Base-by-base conservation (phyloP, 2,797 vertebrate genomes). In the Ctenopoma multispine region DNA sequence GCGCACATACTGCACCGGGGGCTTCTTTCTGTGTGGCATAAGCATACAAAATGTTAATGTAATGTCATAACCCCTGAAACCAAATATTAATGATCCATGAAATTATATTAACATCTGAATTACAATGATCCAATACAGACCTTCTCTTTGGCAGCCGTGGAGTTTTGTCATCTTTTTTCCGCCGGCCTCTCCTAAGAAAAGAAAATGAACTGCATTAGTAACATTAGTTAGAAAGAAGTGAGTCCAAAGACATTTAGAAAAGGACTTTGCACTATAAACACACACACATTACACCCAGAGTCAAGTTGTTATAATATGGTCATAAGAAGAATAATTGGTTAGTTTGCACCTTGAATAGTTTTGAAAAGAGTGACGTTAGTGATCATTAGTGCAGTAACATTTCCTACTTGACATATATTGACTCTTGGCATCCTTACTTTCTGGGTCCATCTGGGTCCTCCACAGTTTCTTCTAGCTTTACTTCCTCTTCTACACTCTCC, bases 81-180 rank as follows among this genome's bases (percentile, higher is more conserved):
- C 23, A 70, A 21, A 38, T 41, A 47, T 46, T 23, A 6, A 24
- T 11, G 13, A 31, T 51, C 9, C 20, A 3, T 46, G 14, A 17
- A 21, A 29, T 17, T 3, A 13, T 13, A 20, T 20, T 11, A 31
- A 38, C 18, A 23, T 24, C 4, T 50, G 13, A 29, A 36, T 65
- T 43, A 58, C 0, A 3, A 75, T 3, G 10, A 9, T 9, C 18
- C 0, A 40, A 53, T 21, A 55, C n/a, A 47, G 15, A n/a, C 98
- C 97, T 95, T 88, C 97, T 96, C 83, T 99, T 99, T 47, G 98
- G 97, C 80, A 97, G 93, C 18, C 97, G 94, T 18, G 98, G 98
- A 49, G 96, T 98, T 94, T 99, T 99, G 85, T 99, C 98, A 75
- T 99, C 97, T 94, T 99, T 99, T 92, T 97, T 96, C 83, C 97